Base-by-base conservation (phyloP, 1,140 invertebrate genomes). In the Drosophila arizonae region DNA sequence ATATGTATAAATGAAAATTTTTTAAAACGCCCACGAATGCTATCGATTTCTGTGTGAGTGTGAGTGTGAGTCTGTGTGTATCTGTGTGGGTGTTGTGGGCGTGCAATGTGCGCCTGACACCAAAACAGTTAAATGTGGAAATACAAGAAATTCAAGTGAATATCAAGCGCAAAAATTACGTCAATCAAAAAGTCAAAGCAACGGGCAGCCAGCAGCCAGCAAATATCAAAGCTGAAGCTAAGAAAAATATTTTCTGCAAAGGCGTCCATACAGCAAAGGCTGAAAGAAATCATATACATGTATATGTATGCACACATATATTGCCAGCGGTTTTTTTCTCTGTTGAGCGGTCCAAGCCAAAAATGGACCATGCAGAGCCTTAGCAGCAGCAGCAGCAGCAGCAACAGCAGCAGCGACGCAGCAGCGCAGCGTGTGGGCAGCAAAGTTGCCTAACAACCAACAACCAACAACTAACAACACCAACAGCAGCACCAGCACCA, bases 61-160 rank as follows among this genome's bases (percentile, higher is more conserved):
- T 67, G 48, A 28, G 51, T 46, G 39, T 13, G 30, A 26, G 48
- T 61, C 3, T 51, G 67, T 77, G 39, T 13, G 30, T 33, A 39
- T 61, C 3, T 51, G 67, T 77, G 82, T 68, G 76, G 65, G 65
- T 81, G 82, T 74, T 79, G 79, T 82, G 76, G 76, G 82, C 73
- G 76, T 86, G 76, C 77, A 80, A 64, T 85, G 81, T 82, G 72
- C 72, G 84, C 76, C 84, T 81, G 82, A 87, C 82, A 87, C 82
- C 82, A 79, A 87, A 85, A 87, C 84, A 82, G 82, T 88, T 87
- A 88, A 88, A 87, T 88, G 84, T 87, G 72, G 82, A 88, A 87
- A 87, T 87, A 87, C 82, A 88, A 87, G 82, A 87, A 88, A 87
- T 87, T 87, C 82, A 87, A 87, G 55, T 87, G 82, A 88, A 87